Evolutionary conservation across 2,888 invertebrate genomes (phyloP), one percentile per base, ranked within the genome.

Genomic region (Dasypogon diadema): DNA sequence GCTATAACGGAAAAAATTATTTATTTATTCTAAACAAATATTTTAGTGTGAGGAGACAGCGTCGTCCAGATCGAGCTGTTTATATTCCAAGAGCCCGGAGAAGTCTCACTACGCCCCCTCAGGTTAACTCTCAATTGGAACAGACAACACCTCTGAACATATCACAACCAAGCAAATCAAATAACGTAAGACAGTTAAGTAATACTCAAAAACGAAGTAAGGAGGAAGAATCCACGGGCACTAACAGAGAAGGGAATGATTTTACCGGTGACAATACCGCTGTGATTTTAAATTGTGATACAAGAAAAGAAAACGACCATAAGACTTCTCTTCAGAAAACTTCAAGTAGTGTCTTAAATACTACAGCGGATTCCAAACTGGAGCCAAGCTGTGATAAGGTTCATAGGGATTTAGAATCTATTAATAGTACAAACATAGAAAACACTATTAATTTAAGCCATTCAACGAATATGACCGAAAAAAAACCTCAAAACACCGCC

Each of bases 41-140:
- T 46, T 16, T 42, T 46, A 79, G 77, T 60, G 74, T 77, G 12
- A 76, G 84, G 78, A 84, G 86, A 77, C 84, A 86, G 81, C 89
- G 91, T 76, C 89, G 93, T 79, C 94, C 94, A 60, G 94, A 94
- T 85, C 90, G 92, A 48, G 93, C 92, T 18, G 91, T 93, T 68
- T 94, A 94, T 87, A 91, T 94, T 77, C 94, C 94, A 77, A 88
- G 92, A 82, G 92, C 91, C 77, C 87, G 91, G 78, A 88, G 91
- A 76, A 85, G 85, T 83, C 84, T 85, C 82, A 85, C 85, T 76
- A 85, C 84, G 80, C 84, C 85, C 79, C 85, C 85, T 79, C 73
- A 77, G 24, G 24, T 58, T 4, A 74, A 30, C 21, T 14, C 58
- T 26, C 16, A 34, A 30, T 18, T 34, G 21, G 51, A 70, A 24